Evolutionary conservation across 2,888 invertebrate genomes (phyloP), one percentile per base, ranked within the genome.

Genomic region (Morpho achilles): DNA sequence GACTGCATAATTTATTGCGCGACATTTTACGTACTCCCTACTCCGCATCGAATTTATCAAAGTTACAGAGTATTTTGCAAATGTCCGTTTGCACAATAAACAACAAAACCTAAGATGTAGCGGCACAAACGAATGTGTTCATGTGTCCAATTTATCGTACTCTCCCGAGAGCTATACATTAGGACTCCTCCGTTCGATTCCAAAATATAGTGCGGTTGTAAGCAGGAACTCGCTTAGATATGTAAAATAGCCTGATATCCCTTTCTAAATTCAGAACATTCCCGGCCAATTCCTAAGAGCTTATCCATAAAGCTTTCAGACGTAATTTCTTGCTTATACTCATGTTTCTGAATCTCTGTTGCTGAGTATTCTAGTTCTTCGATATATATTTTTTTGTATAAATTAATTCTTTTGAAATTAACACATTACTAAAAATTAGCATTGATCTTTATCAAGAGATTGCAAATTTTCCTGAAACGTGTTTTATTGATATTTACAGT

Each of bases 291-390:
- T 75, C 77, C 75, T 76, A 71, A 59, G 76, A 78, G 79, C 79
- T 80, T 77, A 79, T 81, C 84, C 84, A 76, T 76, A 75, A 81
- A 84, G 82, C 83, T 84, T 81, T 75, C 77, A 44, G 44, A 75
- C 76, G 75, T 85, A 83, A 86, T 86, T 86, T 84, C 85, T 85
- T 80, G 81, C 77, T 69, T 68, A 49, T 39, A 16, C 16, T 41
- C 55, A 49, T 55, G 40, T 41, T 46, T 46, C 39, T 39, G 44
- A 43, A 42, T 43, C 43, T n/a, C 32, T 39, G 43, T 43, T 43
- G 43, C 44, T 39, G 42, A 41, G 16, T 50, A 22, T 10, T 50
- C n/a, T 3, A n/a, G 32, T 32, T 32, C 32, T 32, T 32, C 32
- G 3, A 32, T 32, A 32, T 32, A 32, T 32, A 32, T 32, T 2